Percentiles rank a stretch among this genome's conserved stretches.
Evolutionary conservation across 2,113 vertebrate species (phyloP).

Genomic region (Anoura caudifer): DNA sequence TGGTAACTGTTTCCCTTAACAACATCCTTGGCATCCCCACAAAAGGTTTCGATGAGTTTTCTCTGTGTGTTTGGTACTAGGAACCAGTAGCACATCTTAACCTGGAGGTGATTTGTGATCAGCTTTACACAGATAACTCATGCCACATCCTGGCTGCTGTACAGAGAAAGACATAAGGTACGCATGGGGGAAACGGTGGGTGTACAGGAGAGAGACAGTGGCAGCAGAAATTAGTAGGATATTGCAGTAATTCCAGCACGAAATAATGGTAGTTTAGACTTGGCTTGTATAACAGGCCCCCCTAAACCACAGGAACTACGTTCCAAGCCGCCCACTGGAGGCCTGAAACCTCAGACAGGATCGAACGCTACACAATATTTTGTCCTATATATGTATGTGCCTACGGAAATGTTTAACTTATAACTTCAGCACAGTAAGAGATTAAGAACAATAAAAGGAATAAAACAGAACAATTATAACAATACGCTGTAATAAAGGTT

Average conservation of each 20-base stretch:
- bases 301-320: neutral
- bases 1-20: rapidly evolving
- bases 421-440: neutral
- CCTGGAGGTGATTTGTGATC: neutral
- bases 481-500: neutral
- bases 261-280: neutral
- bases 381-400: neutral
- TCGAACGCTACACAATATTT: neutral
- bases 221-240: neutral
- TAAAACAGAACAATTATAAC: neutral
- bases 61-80: neutral
- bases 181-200: rapidly evolving
- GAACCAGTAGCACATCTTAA: neutral
- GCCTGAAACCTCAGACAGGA: neutral
- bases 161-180: neutral
- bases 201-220: neutral
- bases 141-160: neutral
- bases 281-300: neutral
- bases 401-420: neutral
- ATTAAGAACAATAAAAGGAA: neutral
- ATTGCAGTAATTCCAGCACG: neutral
- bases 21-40: neutral
- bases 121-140: neutral
- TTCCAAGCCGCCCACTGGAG: neutral
- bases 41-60: neutral